A percentile compares a stretch with the other conserved stretches of the same genome.
phyloP scores from a whole-genome alignment of 2,113 vertebrate species.

The Dunckerocampus dactyliophorus region DNA sequence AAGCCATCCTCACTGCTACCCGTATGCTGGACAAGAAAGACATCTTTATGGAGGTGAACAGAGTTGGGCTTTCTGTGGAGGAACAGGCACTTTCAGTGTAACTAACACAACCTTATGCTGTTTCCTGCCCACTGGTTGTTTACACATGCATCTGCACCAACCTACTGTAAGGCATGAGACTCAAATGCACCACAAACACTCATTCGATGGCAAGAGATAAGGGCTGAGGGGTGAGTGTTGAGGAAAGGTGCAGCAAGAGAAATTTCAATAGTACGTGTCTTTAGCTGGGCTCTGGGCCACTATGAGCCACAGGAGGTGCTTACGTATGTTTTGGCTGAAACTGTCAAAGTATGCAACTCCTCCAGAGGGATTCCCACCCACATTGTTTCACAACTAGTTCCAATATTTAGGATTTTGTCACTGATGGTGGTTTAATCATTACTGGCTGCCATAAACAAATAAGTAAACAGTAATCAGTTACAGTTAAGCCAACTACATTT shows the following conservation, averaged over 20 bases:
- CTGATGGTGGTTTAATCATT: constrained; percentile 15
- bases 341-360: constrained; percentile 25
- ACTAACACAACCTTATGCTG: constrained; percentile 30
- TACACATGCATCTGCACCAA: constrained; percentile 49
- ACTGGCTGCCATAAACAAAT: constrained; percentile 16
- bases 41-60: constrained; percentile 67
- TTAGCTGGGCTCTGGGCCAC: constrained; percentile 47
- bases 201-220: constrained; percentile 49
- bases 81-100: constrained; percentile 61
- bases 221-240: constrained; percentile 32
- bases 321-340: constrained; percentile 47
- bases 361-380: constrained; percentile 31
- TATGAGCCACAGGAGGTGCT: constrained; percentile 30
- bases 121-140: constrained; percentile 53
- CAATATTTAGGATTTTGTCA: constrained; percentile 19
- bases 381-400: constrained; percentile 37
- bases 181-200: constrained; percentile 4
- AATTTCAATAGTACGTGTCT: constrained; percentile 51
- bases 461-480: constrained; percentile 8
- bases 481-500: not conserved
- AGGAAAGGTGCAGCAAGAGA: constrained; percentile 35
- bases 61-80: constrained; percentile 61
- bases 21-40: constrained; percentile 56
- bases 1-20: constrained; percentile 42
- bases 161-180: constrained; percentile 19